These are phyloP conservation scores for Epirrhoe tristata DNA, from an alignment of 2,888 invertebrate species.

Conservation along the genomic window DNA sequence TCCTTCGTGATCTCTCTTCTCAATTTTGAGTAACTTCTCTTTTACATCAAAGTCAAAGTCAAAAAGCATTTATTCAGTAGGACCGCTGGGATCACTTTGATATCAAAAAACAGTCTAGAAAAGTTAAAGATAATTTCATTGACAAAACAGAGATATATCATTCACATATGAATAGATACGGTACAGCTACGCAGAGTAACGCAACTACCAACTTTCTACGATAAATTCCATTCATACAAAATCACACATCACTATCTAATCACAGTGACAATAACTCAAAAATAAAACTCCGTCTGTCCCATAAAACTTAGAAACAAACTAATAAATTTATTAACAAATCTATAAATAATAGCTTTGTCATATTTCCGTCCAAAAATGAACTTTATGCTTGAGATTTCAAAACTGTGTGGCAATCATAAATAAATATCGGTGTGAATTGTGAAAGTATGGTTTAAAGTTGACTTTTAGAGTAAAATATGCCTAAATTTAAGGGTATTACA, in stretches of 20 bases:
- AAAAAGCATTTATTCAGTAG: too few species aligned
- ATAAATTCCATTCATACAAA: conserved; percentile 58
- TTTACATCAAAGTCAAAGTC: not conserved
- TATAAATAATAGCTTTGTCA: conserved; percentile 66
- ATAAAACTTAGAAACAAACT: conserved; percentile 66
- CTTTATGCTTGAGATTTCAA: conserved; percentile 40
- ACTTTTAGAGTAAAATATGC: conserved; percentile 32
- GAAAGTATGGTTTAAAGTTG: conserved; percentile 57
- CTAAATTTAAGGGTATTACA: conserved; percentile 9
- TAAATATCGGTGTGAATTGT: conserved; percentile 70
- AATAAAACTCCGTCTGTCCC: conserved; percentile 48
- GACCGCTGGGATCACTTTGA: too few species aligned
- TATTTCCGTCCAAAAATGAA: conserved; percentile 36
- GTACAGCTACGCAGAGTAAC: conserved; percentile 18
- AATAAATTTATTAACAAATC: conserved; percentile 80
- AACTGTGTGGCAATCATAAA: conserved; percentile 46
- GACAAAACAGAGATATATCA: conserved; percentile 9
- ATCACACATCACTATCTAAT: conserved; percentile 59
- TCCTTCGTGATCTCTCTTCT: too few species aligned
- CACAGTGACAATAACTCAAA: conserved; percentile 55
- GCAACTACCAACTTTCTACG: conserved; percentile 50
- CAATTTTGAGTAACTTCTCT: too few species aligned
- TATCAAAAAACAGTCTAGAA: too few species aligned
- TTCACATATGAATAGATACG: conserved; percentile 12
- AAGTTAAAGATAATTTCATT: conserved; percentile 8